Evolutionary conservation across 2,113 vertebrate species (phyloP).

Genomic region (Zosterops pallidus): DNA sequence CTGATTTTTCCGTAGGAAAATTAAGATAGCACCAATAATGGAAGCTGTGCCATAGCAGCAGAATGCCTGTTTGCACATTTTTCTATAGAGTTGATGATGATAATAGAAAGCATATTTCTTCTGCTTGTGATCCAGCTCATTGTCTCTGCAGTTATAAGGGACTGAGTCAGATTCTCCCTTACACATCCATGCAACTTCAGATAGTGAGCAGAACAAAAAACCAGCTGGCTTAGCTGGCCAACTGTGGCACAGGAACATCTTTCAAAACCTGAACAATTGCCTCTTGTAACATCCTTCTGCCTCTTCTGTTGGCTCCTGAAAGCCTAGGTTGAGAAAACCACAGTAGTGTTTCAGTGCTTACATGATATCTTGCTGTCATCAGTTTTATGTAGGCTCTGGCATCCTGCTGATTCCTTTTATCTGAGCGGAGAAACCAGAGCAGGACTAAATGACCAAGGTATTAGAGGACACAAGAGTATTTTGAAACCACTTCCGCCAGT

Average conservation of each 20-base stretch:
- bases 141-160: background rate
- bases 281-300: background rate
- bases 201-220: background rate
- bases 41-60: background rate
- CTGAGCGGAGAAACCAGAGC: background rate
- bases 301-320: background rate
- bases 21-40: background rate
- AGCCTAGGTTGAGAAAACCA: background rate
- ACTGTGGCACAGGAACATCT: background rate
- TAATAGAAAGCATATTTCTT: background rate
- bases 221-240: background rate
- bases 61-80: background rate
- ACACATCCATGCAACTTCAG: background rate
- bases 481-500: background rate
- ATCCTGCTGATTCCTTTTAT: background rate
- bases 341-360: fast-evolving
- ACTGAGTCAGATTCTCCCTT: background rate
- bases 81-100: background rate
- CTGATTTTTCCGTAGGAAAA: background rate
- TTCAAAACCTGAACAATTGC: background rate
- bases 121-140: background rate
- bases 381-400: background rate
- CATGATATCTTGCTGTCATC: background rate
- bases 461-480: background rate
- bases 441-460: background rate